phyloP scores from a whole-genome alignment of 64 coral and sea anemone genomes.

The Anthopleura sola region DNA sequence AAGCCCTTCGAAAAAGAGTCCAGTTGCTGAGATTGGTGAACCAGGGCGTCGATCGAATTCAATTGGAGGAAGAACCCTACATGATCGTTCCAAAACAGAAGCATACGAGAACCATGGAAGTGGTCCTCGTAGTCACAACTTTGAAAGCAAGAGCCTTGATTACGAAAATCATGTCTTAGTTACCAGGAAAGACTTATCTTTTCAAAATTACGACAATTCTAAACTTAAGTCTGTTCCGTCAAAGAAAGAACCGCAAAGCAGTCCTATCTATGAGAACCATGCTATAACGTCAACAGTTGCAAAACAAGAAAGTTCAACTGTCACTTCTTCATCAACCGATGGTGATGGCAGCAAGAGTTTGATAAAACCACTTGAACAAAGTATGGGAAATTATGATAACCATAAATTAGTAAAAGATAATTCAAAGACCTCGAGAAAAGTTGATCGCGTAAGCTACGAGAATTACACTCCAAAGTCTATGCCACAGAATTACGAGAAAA shows the following conservation, averaged over 20 bases:
- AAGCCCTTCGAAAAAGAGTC: neutral
- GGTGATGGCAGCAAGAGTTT: neutral
- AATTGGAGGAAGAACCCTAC: neutral
- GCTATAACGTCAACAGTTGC: neutral
- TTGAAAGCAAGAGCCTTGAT: neutral
- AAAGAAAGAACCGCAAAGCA: neutral
- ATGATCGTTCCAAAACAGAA: neutral
- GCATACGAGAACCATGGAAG: neutral
- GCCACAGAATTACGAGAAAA: slow-evolving; percentile 6
- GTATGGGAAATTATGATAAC: neutral
- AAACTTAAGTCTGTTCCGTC: neutral
- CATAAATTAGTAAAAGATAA: neutral
- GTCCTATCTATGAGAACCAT: neutral
- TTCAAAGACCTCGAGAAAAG: neutral
- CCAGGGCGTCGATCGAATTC: neutral
- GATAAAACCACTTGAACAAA: neutral
- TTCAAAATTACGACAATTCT: neutral
- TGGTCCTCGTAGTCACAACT: neutral
- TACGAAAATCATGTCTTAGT: neutral
- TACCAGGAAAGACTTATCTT: neutral
- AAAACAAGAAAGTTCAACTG: neutral
- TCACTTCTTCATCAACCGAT: neutral
- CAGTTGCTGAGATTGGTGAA: neutral
- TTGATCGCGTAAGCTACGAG: neutral
- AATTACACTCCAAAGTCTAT: neutral